Base-by-base conservation (phyloP, 1,140 invertebrate species). In the Gryllus bimaculatus region DNA sequence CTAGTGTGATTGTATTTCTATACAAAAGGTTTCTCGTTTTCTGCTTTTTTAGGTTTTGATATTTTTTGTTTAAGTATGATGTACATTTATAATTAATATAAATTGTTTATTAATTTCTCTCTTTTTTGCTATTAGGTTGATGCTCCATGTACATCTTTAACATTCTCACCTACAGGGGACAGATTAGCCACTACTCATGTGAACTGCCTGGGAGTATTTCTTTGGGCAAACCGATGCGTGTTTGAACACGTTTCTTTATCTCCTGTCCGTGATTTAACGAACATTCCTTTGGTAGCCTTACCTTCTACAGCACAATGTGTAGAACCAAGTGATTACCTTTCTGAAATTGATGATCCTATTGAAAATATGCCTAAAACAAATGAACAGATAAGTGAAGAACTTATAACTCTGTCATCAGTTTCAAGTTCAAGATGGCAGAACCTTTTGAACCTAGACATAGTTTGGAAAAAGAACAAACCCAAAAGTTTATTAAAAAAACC, bases 381-480 rank as follows among this genome's bases (percentile, higher is more conserved):
- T 0, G 91, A 93, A 82, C 96, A 98, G 87, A 91, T 98, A 73
- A 89, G 89, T 73, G 84, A 90, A 48, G 91, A 96, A 82, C 86
- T 99, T 0, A 90, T 99, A 13, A 98, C 96, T 0, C 87, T 98
- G 80, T 98, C 96, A 0, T 89, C 91, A 4, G 86, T 98, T 74
- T 91, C 97, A 0, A 90, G 92, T 26, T 96, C 96, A 0, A 91
- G 95, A 83, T 99, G 97, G 98, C 91, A 96, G 77, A 98, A 98
- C 87, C 86, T 99, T 7, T 87, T 99, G 0, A 92, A 97, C 85
- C 88, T 99, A 74, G 96, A 99, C 83, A 86, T 94, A 3, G 94
- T 99, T 2, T 96, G 94, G 84, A 91, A 92, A 81, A 89, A 95
- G 81, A 99, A 99, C 85, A 98, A 97, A 85, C 96, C 97, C 0